phyloP scores from a whole-genome alignment of 1,140 invertebrate species.

The Apis mellifera region DNA sequence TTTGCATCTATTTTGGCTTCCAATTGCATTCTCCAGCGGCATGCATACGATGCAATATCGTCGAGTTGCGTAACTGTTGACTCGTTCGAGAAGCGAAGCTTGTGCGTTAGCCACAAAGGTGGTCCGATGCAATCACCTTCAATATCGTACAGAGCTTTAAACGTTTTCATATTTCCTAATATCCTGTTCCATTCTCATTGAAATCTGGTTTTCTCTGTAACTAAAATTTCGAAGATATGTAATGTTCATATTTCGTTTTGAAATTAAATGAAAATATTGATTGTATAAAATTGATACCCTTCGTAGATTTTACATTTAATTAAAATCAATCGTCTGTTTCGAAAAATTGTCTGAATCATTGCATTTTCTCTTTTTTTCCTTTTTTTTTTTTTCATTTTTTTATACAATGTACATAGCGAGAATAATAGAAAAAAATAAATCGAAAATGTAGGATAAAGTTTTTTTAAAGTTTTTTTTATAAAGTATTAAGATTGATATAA shows the following conservation, averaged over 20 bases:
- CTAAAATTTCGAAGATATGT: background rate
- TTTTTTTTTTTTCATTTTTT: background rate
- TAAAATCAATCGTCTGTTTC: background rate
- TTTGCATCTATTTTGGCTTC: conserved; percentile 20
- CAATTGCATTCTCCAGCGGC: conserved; percentile 11
- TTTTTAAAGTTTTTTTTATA: no score
- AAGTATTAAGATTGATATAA: no score
- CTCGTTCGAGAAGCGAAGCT: conserved; percentile 7
- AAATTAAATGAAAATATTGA: background rate
- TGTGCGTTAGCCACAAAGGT: conserved; percentile 14
- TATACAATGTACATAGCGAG: no score
- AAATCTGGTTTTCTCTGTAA: background rate
- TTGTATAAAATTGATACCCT: background rate
- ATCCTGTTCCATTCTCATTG: background rate
- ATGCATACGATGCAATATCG: conserved; percentile 19
- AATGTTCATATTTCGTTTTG: background rate
- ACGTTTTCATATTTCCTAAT: conserved; percentile 13
- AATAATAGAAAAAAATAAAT: no score
- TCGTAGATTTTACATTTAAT: background rate
- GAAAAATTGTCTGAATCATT: background rate
- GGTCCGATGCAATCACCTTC: conserved; percentile 6
- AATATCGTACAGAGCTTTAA: background rate
- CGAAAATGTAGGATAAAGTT: no score
- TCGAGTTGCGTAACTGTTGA: conserved; percentile 21
- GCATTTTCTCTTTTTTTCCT: no score